A percentile compares a stretch with the other conserved stretches of the same genome.
Evolutionary conservation across 2,113 vertebrate genomes (phyloP).

Genomic region (Notarius quadriscutis): DNA sequence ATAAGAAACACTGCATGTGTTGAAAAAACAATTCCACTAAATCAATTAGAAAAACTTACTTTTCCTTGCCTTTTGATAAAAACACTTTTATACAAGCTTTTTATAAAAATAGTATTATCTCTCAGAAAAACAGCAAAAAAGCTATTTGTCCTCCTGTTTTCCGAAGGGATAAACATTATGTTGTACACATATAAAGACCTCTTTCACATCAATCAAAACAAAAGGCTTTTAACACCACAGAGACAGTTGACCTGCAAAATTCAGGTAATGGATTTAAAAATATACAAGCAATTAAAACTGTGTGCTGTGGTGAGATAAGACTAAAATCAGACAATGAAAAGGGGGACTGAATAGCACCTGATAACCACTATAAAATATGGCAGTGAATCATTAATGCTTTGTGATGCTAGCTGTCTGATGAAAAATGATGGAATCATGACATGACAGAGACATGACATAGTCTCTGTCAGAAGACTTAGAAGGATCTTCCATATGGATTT

Average conservation of each 20-base stretch:
- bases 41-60: not conserved
- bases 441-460: no score
- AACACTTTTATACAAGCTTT: not conserved
- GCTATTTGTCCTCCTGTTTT: not conserved
- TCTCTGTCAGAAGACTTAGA: not conserved
- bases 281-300: not conserved
- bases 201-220: not conserved
- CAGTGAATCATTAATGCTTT: not conserved
- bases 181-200: not conserved
- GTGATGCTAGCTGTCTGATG: not conserved
- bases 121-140: not conserved
- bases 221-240: conserved; percentile 13
- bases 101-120: not conserved
- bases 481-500: not conserved
- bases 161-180: not conserved
- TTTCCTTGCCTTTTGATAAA: not conserved
- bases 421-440: not conserved
- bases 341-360: not conserved
- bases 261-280: not conserved
- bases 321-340: not conserved
- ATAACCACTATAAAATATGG: not conserved
- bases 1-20: not conserved
- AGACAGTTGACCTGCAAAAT: not conserved
- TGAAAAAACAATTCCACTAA: not conserved
- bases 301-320: not conserved